Conservation (phyloP, 2,113 vertebrate genomes). For the Neolamprologus sp. region DNA sequence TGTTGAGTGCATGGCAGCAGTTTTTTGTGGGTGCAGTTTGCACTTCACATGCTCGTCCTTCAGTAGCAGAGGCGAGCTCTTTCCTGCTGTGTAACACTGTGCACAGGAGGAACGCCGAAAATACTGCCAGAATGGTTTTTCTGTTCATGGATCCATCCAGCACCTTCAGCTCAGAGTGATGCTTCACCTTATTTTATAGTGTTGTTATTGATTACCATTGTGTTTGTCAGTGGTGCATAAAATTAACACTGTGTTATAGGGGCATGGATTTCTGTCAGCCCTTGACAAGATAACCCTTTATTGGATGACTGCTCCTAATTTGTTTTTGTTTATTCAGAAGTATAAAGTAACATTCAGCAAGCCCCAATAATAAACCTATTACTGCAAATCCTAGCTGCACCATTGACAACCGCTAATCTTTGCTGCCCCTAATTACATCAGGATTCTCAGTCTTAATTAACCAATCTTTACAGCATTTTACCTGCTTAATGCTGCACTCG, state of each 20-base stretch:
- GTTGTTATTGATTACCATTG: slow-evolving; percentile 64
- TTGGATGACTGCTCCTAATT: slow-evolving; percentile 69
- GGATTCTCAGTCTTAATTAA: slow-evolving; percentile 76
- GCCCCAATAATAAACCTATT: slow-evolving; percentile 75
- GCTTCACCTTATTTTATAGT: slow-evolving; percentile 68
- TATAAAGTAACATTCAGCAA: slow-evolving; percentile 71
- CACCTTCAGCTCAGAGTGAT: slow-evolving; percentile 63
- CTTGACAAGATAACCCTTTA: slow-evolving; percentile 76
- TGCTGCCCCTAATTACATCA: slow-evolving; percentile 74
- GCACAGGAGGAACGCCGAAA: background rate
- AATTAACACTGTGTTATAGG: slow-evolving; percentile 78
- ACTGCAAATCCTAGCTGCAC: slow-evolving; percentile 54
- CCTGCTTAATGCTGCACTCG: slow-evolving; percentile 66
- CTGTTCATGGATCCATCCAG: background rate
- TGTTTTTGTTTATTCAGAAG: slow-evolving; percentile 80
- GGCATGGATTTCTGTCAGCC: slow-evolving; percentile 73
- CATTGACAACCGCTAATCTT: slow-evolving; percentile 71
- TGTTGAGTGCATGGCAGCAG: background rate
- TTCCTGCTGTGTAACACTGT: background rate
- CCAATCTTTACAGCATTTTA: slow-evolving; percentile 73
- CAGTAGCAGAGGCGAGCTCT: background rate
- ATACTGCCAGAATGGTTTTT: background rate
- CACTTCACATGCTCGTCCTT: background rate
- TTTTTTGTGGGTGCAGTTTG: background rate
- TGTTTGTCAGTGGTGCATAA: slow-evolving; percentile 77